Evolutionary conservation across 2,888 invertebrate species (phyloP).

Genomic region (Epistrophe eligans): DNA sequence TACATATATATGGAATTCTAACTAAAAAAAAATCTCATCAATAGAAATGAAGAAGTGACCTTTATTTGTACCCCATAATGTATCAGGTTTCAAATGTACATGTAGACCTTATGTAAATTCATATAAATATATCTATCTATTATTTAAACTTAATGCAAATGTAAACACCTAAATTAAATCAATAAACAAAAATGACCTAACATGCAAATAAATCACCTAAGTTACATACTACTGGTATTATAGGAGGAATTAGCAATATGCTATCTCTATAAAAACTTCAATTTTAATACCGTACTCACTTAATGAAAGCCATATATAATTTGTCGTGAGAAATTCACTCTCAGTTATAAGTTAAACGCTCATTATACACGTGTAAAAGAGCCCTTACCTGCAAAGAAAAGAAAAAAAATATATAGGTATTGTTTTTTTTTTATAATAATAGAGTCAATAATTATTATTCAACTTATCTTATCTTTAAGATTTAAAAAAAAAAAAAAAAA

Average conservation of each 20-base stretch:
- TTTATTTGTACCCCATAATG: too few relatives aligned
- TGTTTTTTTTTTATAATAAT: slow-evolving; percentile 13
- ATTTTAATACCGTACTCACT: slow-evolving; percentile 17
- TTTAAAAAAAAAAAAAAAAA: background rate
- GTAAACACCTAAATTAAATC: background rate
- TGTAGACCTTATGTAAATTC: background rate
- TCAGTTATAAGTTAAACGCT: slow-evolving; percentile 10
- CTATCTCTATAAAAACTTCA: slow-evolving; percentile 1
- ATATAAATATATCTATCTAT: background rate
- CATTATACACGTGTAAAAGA: slow-evolving; percentile 43
- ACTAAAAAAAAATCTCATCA: too few relatives aligned
- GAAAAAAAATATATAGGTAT: slow-evolving; percentile 9
- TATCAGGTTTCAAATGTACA: too few relatives aligned
- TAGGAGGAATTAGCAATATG: background rate
- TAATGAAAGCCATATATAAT: slow-evolving; percentile 5
- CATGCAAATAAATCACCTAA: slow-evolving; percentile 9
- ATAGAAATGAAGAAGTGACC: too few relatives aligned
- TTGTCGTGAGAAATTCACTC: slow-evolving; percentile 19
- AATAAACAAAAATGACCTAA: slow-evolving; percentile 5
- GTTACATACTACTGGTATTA: background rate
- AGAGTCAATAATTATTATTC: slow-evolving; percentile 50
- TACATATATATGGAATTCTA: too few relatives aligned
- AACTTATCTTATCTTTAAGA: slow-evolving; percentile 46
- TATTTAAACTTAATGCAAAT: background rate
- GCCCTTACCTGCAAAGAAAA: slow-evolving; percentile 67